Evolutionary conservation across 2,888 invertebrate genomes (phyloP), one percentile per base, ranked within the genome.

Genomic region (Parnassius smintheus): DNA sequence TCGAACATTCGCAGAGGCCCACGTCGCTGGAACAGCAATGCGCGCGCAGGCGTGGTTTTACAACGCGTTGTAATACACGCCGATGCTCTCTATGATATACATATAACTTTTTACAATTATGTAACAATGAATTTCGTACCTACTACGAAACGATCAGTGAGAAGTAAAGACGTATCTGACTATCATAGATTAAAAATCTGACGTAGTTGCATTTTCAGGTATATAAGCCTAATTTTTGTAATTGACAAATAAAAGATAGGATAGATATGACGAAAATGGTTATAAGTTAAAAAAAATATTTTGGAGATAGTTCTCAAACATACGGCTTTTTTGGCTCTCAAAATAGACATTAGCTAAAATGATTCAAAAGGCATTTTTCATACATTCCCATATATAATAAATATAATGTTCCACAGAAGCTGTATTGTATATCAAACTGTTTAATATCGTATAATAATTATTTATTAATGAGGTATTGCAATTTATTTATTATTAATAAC

Each of bases 1-100:
- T 63, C 63, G 63, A 63, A 63, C 59, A 50, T 52, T 56, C 56
- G 51, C 46, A 52, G 22, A 56, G 53, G 13, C 25, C 45, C 10
- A 11, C 45, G 46, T 41, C 13, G 48, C 50, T 12, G 18, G 8
- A 18, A 48, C 42, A 7, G 56, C 51, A 59, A 52, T 63, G 59
- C 63, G 63, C 59, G 63, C 63, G 63, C 63, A 59, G 63, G 63
- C 63, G 63, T 59, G 63, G 59, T 56, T 50, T 54, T 50, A 56
- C 12, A 54, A 49, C 25, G 45, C 18, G 45, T 35, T 46, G 61
- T 61, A 61, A 56, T 9, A 49, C 25, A 50, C 49, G 18, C 55
- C 54, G 59, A 51, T 55, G 44, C 48, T 57, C 57, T 22, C 22
- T 3, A 48, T 7, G 41, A 8, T 44, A 25, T 50, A 62, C n/a